phyloP scores from a whole-genome alignment of 2,797 vertebrate genomes.

The Antrozous pallidus region DNA sequence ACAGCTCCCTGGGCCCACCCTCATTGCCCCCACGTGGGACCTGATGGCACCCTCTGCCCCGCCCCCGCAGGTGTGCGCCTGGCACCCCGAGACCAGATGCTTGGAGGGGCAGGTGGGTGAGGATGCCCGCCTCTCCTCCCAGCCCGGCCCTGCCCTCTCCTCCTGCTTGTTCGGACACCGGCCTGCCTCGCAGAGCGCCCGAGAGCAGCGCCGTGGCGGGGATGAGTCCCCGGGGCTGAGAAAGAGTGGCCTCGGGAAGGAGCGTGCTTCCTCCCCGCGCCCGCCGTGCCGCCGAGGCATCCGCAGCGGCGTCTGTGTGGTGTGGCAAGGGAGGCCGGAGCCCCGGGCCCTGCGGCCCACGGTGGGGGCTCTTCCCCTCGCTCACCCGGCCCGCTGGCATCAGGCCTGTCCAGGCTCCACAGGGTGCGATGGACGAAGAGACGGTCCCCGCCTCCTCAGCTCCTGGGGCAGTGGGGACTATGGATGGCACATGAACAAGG shows the following conservation, averaged over 20 bases:
- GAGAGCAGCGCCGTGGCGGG: neutral
- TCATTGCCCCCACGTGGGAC: neutral
- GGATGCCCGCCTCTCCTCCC: neutral
- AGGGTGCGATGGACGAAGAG: rapidly evolving
- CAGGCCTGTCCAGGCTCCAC: rapidly evolving
- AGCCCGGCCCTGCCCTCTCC: neutral
- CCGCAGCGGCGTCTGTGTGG: no score
- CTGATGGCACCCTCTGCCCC: rapidly evolving
- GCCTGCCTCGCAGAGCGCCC: neutral
- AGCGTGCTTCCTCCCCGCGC: constrained; percentile 56
- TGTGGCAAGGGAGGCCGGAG: neutral
- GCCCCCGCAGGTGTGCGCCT: rapidly evolving
- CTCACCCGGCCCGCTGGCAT: rapidly evolving
- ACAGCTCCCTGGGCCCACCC: rapidly evolving
- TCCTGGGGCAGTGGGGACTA: rapidly evolving
- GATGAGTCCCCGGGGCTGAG: constrained; percentile 64
- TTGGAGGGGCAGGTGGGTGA: neutral
- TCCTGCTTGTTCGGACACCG: neutral
- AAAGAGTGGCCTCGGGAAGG: neutral
- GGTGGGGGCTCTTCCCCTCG: rapidly evolving
- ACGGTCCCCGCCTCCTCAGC: neutral
- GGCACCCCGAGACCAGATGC: rapidly evolving
- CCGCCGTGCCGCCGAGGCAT: constrained; percentile 8
- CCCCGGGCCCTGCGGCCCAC: neutral
- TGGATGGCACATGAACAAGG: rapidly evolving